Base-by-base conservation (phyloP, 2,797 vertebrate genomes). In the Dicrostonyx torquatus region DNA sequence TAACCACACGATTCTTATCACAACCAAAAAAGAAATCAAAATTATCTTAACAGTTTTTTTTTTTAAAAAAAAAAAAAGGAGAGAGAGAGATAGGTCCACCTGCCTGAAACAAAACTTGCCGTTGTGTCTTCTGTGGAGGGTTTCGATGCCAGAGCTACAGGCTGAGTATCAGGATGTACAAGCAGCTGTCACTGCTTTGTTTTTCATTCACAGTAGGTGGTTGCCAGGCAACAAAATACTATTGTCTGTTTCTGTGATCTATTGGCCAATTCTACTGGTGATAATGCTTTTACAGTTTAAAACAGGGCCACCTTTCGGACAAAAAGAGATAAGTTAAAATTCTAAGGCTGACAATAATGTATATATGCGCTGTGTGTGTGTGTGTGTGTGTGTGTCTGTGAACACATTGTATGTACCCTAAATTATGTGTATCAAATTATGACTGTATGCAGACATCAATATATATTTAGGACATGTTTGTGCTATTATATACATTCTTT, bases 201-300 rank as follows among this genome's bases (percentile, higher is more conserved):
- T 98, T 98, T 98, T 97, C 97, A 97, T 97, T 98, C 98, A 93
- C 98, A 97, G 97, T 94, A 98, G 97, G 97, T 97, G 97, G 98
- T 98, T 98, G 98, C 98, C 98, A 98, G 97, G 98, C 98, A 98
- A 98, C 98, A 98, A 98, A 98, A 98, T 98, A 97, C 98, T 98
- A 98, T 98, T 98, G 97, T 98, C 98, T 98, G 98, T 98, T 98
- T 98, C 97, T 96, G 97, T 98, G 97, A 98, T 98, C 98, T 98
- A 98, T 98, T 95, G 98, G 98, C 95, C 96, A 96, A 93, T 96
- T 98, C 96, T 96, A 95, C 93, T 96, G 90, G 97, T 97, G 97
- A 97, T 97, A 97, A 97, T 94, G 91, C 95, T 98, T 98, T 97
- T 95, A 95, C 97, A 96, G 97, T 97, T 97, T 98, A 97, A 98